Evolutionary conservation across 2,113 vertebrate genomes (phyloP).

Genomic region (Hyperoodon ampullatus): DNA sequence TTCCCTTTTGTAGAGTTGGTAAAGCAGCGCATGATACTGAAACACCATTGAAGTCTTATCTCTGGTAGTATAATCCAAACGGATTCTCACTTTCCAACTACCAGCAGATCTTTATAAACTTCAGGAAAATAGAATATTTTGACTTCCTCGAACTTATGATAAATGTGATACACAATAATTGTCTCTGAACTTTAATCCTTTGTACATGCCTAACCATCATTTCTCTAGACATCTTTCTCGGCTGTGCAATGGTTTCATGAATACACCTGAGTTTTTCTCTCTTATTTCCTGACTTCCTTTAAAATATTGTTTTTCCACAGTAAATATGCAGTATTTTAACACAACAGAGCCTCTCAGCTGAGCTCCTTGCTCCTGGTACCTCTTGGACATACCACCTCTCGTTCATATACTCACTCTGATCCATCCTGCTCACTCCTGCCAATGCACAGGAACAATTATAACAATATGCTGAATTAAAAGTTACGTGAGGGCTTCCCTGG

Average conservation of each 20-base stretch:
- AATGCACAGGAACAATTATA: background rate
- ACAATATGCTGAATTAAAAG: background rate
- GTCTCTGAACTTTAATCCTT: constrained; percentile 26
- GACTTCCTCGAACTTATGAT: constrained; percentile 77
- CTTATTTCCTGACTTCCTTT: background rate
- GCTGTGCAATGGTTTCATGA: background rate
- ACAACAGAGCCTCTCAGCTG: background rate
- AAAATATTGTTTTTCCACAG: background rate
- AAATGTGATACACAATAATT: constrained; percentile 72
- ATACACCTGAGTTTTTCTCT: background rate
- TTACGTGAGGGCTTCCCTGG: background rate
- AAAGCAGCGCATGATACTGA: constrained; percentile 84
- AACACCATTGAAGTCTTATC: constrained; percentile 89
- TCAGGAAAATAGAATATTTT: constrained; percentile 82
- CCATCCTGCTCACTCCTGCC: background rate
- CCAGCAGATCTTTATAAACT: constrained; percentile 81
- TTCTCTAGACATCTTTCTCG: constrained; percentile 15
- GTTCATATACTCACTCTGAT: background rate
- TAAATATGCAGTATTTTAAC: background rate
- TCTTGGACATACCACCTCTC: background rate
- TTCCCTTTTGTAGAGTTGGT: constrained; percentile 86
- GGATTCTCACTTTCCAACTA: constrained; percentile 85
- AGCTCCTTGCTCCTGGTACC: background rate
- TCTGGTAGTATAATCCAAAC: constrained; percentile 86
- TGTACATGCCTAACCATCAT: background rate